Percentiles rank a stretch among this genome's conserved stretches.
phyloP scores from a whole-genome alignment of 2,113 vertebrate genomes.

The Muntiacus muntjak region DNA sequence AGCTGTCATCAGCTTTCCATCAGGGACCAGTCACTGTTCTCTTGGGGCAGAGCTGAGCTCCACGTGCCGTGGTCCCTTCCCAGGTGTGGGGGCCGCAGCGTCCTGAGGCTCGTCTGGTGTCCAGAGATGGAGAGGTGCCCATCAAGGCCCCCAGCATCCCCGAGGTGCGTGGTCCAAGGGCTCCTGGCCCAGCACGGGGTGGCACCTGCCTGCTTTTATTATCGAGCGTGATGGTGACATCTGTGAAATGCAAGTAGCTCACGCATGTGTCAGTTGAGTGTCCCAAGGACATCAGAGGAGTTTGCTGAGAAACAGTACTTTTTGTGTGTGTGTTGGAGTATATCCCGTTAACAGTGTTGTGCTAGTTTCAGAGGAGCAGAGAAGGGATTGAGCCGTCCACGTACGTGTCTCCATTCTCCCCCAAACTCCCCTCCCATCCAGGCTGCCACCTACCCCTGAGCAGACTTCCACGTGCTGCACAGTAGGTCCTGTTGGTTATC shows the following conservation, averaged over 20 bases:
- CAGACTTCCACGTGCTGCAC: not conserved
- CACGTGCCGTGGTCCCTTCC: not conserved
- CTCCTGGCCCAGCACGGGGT: not conserved
- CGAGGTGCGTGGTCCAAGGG: not conserved
- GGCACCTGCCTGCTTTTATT: not conserved
- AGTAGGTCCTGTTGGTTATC: not conserved
- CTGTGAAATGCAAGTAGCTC: not conserved
- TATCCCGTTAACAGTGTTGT: not conserved
- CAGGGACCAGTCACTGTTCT: not conserved
- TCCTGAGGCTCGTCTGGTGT: not conserved
- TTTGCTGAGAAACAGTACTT: not conserved
- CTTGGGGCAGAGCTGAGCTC: not conserved
- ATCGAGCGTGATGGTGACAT: accelerated
- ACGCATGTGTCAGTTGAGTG: not conserved
- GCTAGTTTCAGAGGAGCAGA: not conserved
- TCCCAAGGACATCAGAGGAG: not conserved
- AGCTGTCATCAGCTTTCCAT: not conserved
- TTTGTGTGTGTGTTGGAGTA: not conserved
- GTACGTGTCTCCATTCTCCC: not conserved
- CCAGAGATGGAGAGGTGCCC: not conserved
- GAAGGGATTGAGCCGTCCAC: not conserved
- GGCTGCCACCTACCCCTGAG: not conserved
- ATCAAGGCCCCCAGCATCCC: accelerated
- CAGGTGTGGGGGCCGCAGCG: accelerated
- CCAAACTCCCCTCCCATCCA: not conserved